Percentiles rank a stretch among this genome's conserved stretches.
These are phyloP conservation scores for Halisarca cf. caerulea DNA, from an alignment of 37 sponge, comb jelly and placozoan genomes.

Conservation along the genomic window DNA sequence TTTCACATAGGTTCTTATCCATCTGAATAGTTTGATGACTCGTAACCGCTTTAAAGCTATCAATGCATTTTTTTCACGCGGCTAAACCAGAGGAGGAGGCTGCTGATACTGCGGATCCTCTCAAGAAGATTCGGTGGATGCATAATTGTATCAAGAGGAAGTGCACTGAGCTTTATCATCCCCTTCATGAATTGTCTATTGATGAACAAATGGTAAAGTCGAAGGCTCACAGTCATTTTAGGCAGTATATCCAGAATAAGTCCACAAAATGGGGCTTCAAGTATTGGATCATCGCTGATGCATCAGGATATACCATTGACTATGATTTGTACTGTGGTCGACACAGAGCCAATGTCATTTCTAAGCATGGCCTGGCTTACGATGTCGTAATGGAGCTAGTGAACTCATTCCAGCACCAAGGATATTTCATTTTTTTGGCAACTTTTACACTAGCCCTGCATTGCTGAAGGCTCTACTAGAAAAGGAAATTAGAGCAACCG, in stretches of 20 bases:
- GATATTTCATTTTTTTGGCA: conserved; percentile 17
- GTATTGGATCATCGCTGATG: conserved; percentile 21
- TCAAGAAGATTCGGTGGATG: conserved; percentile 24
- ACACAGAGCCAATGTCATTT: not conserved
- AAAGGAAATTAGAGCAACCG: conserved; percentile 10
- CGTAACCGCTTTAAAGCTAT: conserved; percentile 20
- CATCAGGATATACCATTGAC: conserved; percentile 32
- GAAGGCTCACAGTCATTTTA: conserved; percentile 3
- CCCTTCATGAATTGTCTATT: not conserved
- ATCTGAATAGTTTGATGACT: not conserved
- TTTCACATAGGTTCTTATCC: not conserved
- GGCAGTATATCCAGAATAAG: conserved; percentile 54
- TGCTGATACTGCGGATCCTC: not conserved
- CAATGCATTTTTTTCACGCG: conserved; percentile 19
- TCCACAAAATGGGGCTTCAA: conserved; percentile 63
- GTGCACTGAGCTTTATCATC: not conserved
- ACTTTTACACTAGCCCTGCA: conserved; percentile 31
- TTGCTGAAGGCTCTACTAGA: not conserved
- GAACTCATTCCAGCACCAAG: conserved; percentile 13
- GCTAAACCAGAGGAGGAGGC: conserved; percentile 27
- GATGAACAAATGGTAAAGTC: conserved; percentile 36
- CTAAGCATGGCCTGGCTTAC: conserved; percentile 6
- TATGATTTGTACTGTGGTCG: conserved; percentile 49
- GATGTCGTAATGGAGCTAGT: conserved; percentile 26
- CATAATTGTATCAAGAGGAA: not conserved